Evolutionary conservation across 2,888 invertebrate species (phyloP), one percentile per base, ranked within the genome.

Genomic region (Hirtodrosophila alboralis): DNA sequence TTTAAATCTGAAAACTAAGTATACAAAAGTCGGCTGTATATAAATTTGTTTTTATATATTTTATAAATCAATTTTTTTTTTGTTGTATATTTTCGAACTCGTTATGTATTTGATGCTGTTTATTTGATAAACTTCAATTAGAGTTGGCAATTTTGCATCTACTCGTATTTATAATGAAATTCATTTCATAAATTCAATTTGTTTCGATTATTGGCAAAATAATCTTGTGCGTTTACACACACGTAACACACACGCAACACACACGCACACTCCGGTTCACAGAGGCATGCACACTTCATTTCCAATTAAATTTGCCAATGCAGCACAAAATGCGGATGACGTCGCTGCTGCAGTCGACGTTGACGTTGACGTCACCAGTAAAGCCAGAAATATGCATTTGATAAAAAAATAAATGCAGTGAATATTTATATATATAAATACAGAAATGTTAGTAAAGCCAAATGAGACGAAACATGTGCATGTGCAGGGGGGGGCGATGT

Each of bases 131-230:
- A 64, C 81, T 75, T 71, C 84, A 84, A 80, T 80, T 81, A 71
- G 70, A 59, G 52, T 41, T 73, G 77, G 44, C 66, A 75, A 63
- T 68, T 81, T 74, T 60, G 57, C 34, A 57, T 52, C 36, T 38
- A 51, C 38, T 66, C 66, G 53, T 49, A 33, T 59, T 47, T 49
- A 44, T 80, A 75, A 80, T 80, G 72, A 74, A 81, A 81, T 84
- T 81, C 75, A 81, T 77, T 84, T 80, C 73, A 77, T 80, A 84
- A 81, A 81, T 81, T 80, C 84, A 81, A 81, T 81, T 81, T 79
- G 67, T 77, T 80, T 81, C 84, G 81, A 84, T 84, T 80, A 81
- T 84, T 75, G 81, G 81, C 77, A 77, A 84, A 84, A 84, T 81
- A 84, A 81, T 81, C 81, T 84, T 84, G 58, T 77, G 63, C 62